These are phyloP conservation scores for Drosophila punjabiensis DNA, from an alignment of 1,140 invertebrate species.

Conservation along the genomic window DNA sequence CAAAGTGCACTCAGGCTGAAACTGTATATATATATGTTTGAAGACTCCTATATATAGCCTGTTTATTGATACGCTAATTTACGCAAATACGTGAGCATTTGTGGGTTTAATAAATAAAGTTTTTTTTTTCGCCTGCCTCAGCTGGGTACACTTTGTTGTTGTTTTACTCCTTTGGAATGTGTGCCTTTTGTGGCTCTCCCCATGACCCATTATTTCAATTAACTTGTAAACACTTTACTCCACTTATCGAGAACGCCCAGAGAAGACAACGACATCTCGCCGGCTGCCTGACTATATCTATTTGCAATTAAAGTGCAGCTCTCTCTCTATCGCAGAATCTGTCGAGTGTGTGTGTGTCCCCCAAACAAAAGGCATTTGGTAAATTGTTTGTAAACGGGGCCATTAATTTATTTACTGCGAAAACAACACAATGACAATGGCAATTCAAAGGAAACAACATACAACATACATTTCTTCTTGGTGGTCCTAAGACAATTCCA, in stretches of 20 bases:
- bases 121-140: constrained; percentile 1
- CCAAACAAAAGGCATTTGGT: constrained; percentile 46
- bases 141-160: constrained; percentile 9
- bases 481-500: no score
- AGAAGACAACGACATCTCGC: constrained; percentile 4
- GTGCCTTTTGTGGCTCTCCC: constrained; percentile 15
- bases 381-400: constrained; percentile 55
- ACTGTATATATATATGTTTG: constrained; percentile 2
- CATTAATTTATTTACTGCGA: constrained; percentile 54
- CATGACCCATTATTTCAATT: constrained; percentile 67
- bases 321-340: constrained; percentile 22
- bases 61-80: constrained; percentile 51
- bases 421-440: constrained; percentile 12
- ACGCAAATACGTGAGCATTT: constrained; percentile 56
- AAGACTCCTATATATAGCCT: constrained; percentile 29
- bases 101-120: constrained; percentile 30
- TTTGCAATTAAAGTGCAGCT: constrained; percentile 24
- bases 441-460: constrained; percentile 1
- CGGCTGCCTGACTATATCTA: no score
- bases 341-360: no score
- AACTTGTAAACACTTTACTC: constrained; percentile 66
- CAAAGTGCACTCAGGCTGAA: constrained; percentile 23
- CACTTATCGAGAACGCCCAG: constrained; percentile 43
- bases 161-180: constrained; percentile 17
- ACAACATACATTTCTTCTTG: constrained; percentile 13